Evolutionary conservation across 30 jellyfish, hydroid and myxozoan genomes (phyloP), one percentile per base, ranked within the genome.

Genomic region (Turritopsis rubra): DNA sequence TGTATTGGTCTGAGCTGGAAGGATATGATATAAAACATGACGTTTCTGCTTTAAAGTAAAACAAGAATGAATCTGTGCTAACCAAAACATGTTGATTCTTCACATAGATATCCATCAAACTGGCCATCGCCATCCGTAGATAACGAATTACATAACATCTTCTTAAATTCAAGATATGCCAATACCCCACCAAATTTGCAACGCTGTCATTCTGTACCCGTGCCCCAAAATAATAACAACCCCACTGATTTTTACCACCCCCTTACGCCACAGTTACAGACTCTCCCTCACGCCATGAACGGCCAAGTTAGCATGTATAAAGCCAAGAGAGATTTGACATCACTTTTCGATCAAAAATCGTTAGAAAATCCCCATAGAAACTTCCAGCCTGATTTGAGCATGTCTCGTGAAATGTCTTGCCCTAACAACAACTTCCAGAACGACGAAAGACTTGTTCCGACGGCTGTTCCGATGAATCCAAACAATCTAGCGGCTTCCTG

Each of bases 201-300:
- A 41, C 65, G 96, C 54, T 81, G 91, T 52, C 96, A 89, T 27
- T 89, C 96, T 22, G 94, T 89, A 0, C 96, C 96, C 19, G 93
- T 54, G 0, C 29, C 75, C 8, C 85, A 54, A 65, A 54, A 54
- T 22, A 79, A 22, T 17, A 29, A 29, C 21, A 85, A 81, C 77
- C 79, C 77, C 29, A 66, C 66, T 52, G 79, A 83, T 8, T 82
- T 79, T 60, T 86, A 73, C 66, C 93, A 84, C 0, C 96, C 96
- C 0, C 82, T 88, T 28, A 83, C 96, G 41, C 92, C 96, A 18
- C 96, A 88, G 84, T 82, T 73, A 0, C 21, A 16, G 23, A 23
- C 13, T 24, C 28, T 29, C 30, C 25, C 52, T 21, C 18, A 23
- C 24, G 23, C 8, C 26, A 18, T 19, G 0, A 41, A 79, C 18